phyloP scores from a whole-genome alignment of 1,140 invertebrate genomes.

The Brachionus manjavacas region DNA sequence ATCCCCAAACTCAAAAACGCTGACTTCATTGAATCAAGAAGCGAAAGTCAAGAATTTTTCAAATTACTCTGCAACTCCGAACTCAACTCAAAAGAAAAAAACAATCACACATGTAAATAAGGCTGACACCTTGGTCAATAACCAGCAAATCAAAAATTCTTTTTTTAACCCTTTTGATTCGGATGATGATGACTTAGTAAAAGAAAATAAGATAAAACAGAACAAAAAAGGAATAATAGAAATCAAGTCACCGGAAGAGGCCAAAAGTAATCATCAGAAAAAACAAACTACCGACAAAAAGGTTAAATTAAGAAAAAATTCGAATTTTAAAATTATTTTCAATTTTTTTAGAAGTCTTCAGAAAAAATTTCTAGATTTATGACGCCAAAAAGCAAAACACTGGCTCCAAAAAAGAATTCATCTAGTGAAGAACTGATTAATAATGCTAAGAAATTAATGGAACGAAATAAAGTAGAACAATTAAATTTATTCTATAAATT shows the following conservation, averaged over 20 bases:
- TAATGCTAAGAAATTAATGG: background rate
- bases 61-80: background rate
- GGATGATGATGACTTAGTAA: background rate
- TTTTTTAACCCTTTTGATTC: conserved; percentile 22
- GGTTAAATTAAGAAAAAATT: background rate
- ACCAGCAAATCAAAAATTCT: background rate
- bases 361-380: background rate
- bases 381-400: background rate
- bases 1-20: background rate
- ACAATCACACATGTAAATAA: background rate
- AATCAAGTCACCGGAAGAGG: background rate
- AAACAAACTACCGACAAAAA: background rate
- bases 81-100: background rate
- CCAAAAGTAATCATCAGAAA: background rate
- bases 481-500: background rate
- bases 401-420: background rate
- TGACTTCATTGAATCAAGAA: background rate
- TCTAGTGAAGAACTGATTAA: conserved; percentile 20
- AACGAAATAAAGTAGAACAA: background rate
- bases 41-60: background rate
- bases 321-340: background rate
- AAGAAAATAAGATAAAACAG: background rate
- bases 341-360: background rate
- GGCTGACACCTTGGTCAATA: background rate
- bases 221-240: background rate